Percentiles rank a stretch among this genome's conserved stretches.
These are phyloP conservation scores for Herpetotheres cachinnans DNA, from an alignment of 2,113 vertebrate species.

Conservation along the genomic window DNA sequence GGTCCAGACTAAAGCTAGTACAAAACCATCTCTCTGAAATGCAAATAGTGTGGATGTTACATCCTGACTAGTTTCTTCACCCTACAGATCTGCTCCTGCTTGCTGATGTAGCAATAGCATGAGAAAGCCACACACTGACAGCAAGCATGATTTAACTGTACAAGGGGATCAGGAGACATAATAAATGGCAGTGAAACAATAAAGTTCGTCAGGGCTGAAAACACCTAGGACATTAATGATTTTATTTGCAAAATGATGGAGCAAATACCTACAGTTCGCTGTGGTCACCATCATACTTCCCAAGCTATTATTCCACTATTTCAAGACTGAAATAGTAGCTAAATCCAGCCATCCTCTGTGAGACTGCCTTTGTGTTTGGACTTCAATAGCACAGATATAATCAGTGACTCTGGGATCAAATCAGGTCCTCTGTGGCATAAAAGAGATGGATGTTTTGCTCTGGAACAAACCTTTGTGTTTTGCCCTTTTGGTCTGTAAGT, in stretches of 20 bases:
- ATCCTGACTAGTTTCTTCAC: not conserved
- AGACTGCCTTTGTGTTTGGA: not conserved
- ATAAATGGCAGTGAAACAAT: not conserved
- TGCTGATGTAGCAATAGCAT: not conserved
- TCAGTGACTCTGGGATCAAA: not conserved
- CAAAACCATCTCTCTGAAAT: constrained; percentile 10
- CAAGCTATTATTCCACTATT: not conserved
- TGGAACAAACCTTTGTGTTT: not conserved
- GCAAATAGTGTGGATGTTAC: not conserved
- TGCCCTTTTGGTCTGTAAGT: not conserved
- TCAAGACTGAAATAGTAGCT: not conserved
- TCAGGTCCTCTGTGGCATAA: not conserved
- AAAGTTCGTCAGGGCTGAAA: not conserved
- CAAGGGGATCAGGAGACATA: not conserved
- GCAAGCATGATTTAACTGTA: not conserved
- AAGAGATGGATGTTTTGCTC: not conserved
- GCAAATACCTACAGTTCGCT: not conserved
- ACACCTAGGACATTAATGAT: not conserved
- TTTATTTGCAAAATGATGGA: not conserved
- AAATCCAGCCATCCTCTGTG: not conserved
- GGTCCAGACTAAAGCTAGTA: not conserved
- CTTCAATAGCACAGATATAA: not conserved
- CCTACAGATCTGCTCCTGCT: not conserved
- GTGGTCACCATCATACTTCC: not conserved
- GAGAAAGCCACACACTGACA: not conserved